phyloP scores from a whole-genome alignment of 2,797 vertebrate species.

The Syngnathus acus region DNA sequence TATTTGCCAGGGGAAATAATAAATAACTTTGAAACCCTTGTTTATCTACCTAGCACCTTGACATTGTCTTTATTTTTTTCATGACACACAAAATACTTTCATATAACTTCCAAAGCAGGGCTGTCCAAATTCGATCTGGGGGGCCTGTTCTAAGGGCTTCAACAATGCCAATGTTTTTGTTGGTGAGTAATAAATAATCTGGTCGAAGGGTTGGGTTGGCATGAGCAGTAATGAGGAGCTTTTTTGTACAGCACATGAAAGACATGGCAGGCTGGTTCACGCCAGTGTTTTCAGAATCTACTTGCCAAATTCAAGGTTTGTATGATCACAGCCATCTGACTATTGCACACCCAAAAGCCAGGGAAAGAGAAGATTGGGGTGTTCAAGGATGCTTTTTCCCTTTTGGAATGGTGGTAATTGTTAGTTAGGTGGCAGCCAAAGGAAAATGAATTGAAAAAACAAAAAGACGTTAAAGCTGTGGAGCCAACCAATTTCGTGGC shows the following conservation, averaged over 20 bases:
- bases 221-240: constrained; percentile 19
- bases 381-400: constrained; percentile 30
- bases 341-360: constrained; percentile 22
- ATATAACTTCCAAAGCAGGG: too few relatives aligned
- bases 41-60: constrained; percentile 50
- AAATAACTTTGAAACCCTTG: constrained; percentile 67
- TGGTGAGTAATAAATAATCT: background rate
- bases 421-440: constrained; percentile 18
- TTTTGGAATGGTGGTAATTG: constrained; percentile 30
- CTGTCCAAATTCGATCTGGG: too few relatives aligned
- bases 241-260: constrained; percentile 29
- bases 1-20: constrained; percentile 68
- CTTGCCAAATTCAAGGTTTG: constrained; percentile 45
- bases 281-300: constrained; percentile 28
- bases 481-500: too few relatives aligned
- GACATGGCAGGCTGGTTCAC: constrained; percentile 14
- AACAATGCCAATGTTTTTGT: background rate
- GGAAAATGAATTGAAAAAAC: too few relatives aligned
- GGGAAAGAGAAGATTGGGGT: constrained; percentile 18
- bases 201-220: background rate
- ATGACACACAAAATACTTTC: background rate
- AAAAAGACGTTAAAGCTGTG: too few relatives aligned
- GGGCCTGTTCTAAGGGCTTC: too few relatives aligned
- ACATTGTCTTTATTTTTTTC: constrained; percentile 32
- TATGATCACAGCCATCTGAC: constrained; percentile 49